Percentiles rank a stretch among this genome's conserved stretches.
These are phyloP conservation scores for Acestrorhynchus altus DNA, from an alignment of 2,797 vertebrate genomes.

Conservation along the genomic window DNA sequence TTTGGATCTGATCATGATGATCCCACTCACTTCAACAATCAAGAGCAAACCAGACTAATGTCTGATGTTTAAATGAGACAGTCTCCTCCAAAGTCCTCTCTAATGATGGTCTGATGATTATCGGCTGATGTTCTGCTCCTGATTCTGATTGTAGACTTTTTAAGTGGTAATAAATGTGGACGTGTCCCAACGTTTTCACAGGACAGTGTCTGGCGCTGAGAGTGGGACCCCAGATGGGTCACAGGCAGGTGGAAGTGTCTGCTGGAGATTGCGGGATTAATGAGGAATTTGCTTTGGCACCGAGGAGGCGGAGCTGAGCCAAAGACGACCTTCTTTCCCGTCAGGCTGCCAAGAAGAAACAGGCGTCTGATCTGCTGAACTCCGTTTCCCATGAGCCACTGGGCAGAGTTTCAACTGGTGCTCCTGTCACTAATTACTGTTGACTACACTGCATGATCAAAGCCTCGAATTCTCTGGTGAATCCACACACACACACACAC, in stretches of 20 bases:
- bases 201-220: not conserved
- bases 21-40: too few species aligned
- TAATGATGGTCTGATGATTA: too few species aligned
- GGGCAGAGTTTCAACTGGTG: slow-evolving; percentile 58
- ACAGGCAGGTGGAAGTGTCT: slow-evolving; percentile 60
- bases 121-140: too few species aligned
- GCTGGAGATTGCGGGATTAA: slow-evolving; percentile 78
- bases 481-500: slow-evolving; percentile 56
- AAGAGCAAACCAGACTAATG: too few species aligned
- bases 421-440: slow-evolving; percentile 74
- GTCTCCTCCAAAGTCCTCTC: too few species aligned
- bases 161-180: too few species aligned
- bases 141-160: too few species aligned
- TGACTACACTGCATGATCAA: slow-evolving; percentile 72
- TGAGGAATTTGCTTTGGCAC: slow-evolving; percentile 79
- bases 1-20: too few species aligned
- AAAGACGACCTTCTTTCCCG: slow-evolving; percentile 69
- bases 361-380: slow-evolving; percentile 74
- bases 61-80: too few species aligned
- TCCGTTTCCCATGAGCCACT: slow-evolving; percentile 67
- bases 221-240: slow-evolving; percentile 6
- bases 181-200: too few species aligned
- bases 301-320: slow-evolving; percentile 69
- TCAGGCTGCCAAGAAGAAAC: slow-evolving; percentile 66
- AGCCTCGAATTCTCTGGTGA: slow-evolving; percentile 67